Base-by-base conservation (phyloP, 2,113 vertebrate species). In the Litocranius walleri region DNA sequence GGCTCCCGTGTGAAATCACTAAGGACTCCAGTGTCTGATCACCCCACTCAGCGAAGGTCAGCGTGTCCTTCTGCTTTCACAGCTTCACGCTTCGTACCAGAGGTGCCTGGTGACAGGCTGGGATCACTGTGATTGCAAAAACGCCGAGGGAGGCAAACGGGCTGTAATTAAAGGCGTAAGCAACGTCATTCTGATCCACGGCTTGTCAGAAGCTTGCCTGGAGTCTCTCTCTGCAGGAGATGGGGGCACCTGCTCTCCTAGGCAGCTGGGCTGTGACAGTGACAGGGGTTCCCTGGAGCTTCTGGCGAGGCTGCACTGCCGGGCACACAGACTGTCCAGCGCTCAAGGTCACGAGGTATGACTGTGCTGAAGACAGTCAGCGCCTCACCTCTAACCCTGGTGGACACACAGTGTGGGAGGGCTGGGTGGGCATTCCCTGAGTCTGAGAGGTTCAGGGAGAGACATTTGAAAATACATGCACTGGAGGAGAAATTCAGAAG, bases 191-290 rank as follows among this genome's bases (percentile, higher is more conserved):
- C 61, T 95, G 87, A 52, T 36, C 10, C 33, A 27, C 57, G 62
- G 90, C 90, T 33, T 0, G 25, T 94, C 77, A 59, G 62, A 91
- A 64, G 43, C 81, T 27, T n/a, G 88, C 52, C 85, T 45, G 6
- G 7, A 29, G 52, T 12, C 25, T 56, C 78, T 97, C 90, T 48
- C 74, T 50, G 93, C 85, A 89, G 74, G 94, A 84, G 67, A 14
- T 4, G 13, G 21, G 13, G 48, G 40, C 33, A 29, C 25, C 50
- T 78, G 64, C 67, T 78, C 43, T 7, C 16, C 33, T 12, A 89
- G 92, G 77, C 61, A 90, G 94, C 91, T 78, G 82, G 90, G 40
- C 94, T 91, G 77, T 94, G 67, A 91, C 88, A 88, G 88, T 67
- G 64, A 91, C 90, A 91, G 77, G 45, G 88, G 25, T 62, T 25